phyloP scores from a whole-genome alignment of 2,888 invertebrate genomes.

The Drosophila formosana region DNA sequence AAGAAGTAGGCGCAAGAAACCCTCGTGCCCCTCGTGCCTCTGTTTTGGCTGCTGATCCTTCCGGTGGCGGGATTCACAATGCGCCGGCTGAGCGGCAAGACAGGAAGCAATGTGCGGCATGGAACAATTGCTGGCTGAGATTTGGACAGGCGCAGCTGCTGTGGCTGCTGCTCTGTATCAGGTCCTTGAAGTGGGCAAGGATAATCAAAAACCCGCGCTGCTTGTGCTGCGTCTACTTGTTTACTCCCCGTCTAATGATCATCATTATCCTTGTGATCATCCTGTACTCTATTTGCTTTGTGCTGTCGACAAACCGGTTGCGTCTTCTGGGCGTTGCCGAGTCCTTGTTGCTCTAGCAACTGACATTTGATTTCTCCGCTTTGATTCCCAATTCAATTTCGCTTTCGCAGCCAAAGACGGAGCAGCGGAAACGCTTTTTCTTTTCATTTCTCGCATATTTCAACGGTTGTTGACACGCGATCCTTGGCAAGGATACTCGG shows the following conservation, averaged over 20 bases:
- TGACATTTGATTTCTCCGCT: constrained; percentile 78
- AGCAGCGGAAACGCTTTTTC: constrained; percentile 82
- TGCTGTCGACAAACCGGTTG: constrained; percentile 66
- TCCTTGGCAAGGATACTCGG: constrained; percentile 49
- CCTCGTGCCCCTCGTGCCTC: constrained; percentile 35
- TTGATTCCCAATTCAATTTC: constrained; percentile 78
- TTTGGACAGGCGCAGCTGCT: constrained; percentile 63
- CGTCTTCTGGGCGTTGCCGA: constrained; percentile 60
- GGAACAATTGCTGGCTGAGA: constrained; percentile 74
- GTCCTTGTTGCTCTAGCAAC: constrained; percentile 41
- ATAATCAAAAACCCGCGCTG: constrained; percentile 59
- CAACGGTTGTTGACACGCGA: constrained; percentile 80
- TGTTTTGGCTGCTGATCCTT: constrained; percentile 71
- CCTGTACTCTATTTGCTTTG: constrained; percentile 7
- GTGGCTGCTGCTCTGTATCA: constrained; percentile 24
- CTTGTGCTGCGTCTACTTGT: constrained; percentile 58
- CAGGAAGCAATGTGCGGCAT: constrained; percentile 84
- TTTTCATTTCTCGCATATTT: constrained; percentile 69
- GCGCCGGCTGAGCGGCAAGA: constrained; percentile 61
- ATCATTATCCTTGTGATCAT: constrained; percentile 34
- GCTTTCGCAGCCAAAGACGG: constrained; percentile 57
- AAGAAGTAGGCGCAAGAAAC: constrained; percentile 33
- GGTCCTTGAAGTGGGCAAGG: constrained; percentile 72
- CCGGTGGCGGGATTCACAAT: constrained; percentile 74
- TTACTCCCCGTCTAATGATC: constrained; percentile 48